Evolutionary conservation across 2,113 vertebrate genomes (phyloP), one percentile per base, ranked within the genome.

Genomic region (Coryphaenoides rupestris): DNA sequence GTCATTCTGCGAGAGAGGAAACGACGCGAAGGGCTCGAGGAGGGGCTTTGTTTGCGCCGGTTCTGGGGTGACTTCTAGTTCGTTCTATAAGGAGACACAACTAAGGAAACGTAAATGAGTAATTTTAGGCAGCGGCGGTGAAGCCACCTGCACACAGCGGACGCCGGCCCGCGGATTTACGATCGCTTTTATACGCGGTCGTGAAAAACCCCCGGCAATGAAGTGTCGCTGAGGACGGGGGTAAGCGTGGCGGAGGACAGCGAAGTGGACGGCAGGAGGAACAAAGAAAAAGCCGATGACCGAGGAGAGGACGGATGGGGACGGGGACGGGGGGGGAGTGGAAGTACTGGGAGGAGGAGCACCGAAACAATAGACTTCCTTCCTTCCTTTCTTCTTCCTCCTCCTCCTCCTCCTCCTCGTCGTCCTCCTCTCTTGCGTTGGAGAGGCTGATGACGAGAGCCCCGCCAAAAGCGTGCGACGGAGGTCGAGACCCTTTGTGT

Each of bases 291-390:
- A 57, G 26, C 40, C 56, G 19, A 69, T 26, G 12, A 3, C 3
- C 67, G 10, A 69, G 64, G 65, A 22, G 26, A 60, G 28, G 49
- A 68, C 45, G 3, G 22, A 63, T 15, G 10, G 19, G 17, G 17
- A 71, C 63, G 52, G 23, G 66, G 64, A 80, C 69, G 62, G 23
- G 45, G 69, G 47, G 67, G 53, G 53, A 67, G 53, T 66, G 83
- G 83, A 83, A 80, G 84, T 76, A 82, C 80, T 67, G 33, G 33
- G 33, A 40, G 33, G 9, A 40, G n/a, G 33, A 40, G 33, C 55
- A 73, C 33, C 60, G n/a, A 75, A 83, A 88, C 86, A 89, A 90
- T 86, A 65, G 76, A 19, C 70, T 87, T 87, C 86, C 86, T 90
- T 86, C 88, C 88, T 89, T 79, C 19, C 63, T 46, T 55, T 75